Conservation (phyloP, 2,797 vertebrate genomes). For the Alauda arvensis region DNA sequence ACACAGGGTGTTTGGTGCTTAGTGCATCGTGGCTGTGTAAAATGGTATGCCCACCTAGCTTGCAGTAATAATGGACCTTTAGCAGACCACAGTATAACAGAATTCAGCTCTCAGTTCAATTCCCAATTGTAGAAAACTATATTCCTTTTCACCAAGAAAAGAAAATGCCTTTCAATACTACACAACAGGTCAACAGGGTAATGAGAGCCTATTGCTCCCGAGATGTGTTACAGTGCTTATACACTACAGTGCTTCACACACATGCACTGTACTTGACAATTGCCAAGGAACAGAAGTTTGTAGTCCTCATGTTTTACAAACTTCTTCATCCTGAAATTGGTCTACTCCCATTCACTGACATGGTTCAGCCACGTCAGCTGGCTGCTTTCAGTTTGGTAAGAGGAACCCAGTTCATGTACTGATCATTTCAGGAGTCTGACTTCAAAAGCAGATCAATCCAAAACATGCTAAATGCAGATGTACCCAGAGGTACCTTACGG, state of each 20-base stretch:
- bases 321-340: background rate
- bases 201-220: background rate
- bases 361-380: background rate
- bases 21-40: background rate
- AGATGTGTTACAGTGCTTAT: background rate
- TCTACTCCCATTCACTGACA: background rate
- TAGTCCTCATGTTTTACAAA: background rate
- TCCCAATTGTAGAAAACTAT: background rate
- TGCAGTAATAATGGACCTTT: background rate
- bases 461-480: background rate
- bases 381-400: background rate
- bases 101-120: background rate
- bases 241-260: background rate
- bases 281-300: background rate
- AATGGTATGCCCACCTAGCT: rapidly evolving
- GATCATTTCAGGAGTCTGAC: background rate
- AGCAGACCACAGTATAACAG: background rate
- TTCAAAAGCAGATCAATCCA: slow-evolving; percentile 19
- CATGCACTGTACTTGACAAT: background rate
- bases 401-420: background rate
- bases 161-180: background rate
- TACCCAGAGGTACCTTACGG: background rate
- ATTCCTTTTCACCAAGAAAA: background rate
- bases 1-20: rapidly evolving
- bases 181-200: background rate